Evolutionary conservation across 2,113 vertebrate species (phyloP).

Genomic region (Seriola dumerili): DNA sequence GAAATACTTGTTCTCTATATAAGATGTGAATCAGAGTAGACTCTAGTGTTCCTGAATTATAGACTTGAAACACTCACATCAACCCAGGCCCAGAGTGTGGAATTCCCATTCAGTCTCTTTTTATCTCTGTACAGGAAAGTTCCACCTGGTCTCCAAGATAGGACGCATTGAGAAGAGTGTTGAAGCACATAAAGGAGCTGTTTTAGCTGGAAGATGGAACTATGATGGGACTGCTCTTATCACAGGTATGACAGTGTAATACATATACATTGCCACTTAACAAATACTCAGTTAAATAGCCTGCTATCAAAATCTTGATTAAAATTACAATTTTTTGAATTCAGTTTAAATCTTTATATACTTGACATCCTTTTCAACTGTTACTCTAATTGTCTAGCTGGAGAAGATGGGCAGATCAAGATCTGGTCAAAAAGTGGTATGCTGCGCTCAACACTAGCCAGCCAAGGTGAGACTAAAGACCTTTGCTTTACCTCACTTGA

Average conservation of each 20-base stretch:
- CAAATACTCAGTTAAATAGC: background rate
- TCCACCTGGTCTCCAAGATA: conserved; percentile 92
- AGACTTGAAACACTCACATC: conserved; percentile 5
- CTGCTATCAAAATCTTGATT: background rate
- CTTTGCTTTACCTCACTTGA: background rate
- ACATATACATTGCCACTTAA: background rate
- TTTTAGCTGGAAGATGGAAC: conserved; percentile 95
- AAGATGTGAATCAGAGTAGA: conserved; percentile 3
- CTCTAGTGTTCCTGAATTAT: background rate
- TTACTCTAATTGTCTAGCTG: conserved; percentile 84
- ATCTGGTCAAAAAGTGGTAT: conserved; percentile 99
- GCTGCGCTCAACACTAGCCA: conserved; percentile 95
- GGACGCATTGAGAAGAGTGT: conserved; percentile 97
- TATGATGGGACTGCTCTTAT: conserved; percentile 95
- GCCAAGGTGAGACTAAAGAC: conserved; percentile 88
- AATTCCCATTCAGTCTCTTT: background rate
- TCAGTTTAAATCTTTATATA: background rate
- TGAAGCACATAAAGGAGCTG: conserved; percentile 95
- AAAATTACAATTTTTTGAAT: background rate
- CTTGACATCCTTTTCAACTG: background rate
- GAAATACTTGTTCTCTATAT: background rate
- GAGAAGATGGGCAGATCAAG: conserved; percentile 98
- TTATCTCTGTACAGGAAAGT: conserved; percentile 88
- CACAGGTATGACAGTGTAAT: conserved; percentile 85
- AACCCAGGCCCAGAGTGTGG: background rate